phyloP scores from a whole-genome alignment of 1,140 invertebrate genomes.

The Gryllus bimaculatus region DNA sequence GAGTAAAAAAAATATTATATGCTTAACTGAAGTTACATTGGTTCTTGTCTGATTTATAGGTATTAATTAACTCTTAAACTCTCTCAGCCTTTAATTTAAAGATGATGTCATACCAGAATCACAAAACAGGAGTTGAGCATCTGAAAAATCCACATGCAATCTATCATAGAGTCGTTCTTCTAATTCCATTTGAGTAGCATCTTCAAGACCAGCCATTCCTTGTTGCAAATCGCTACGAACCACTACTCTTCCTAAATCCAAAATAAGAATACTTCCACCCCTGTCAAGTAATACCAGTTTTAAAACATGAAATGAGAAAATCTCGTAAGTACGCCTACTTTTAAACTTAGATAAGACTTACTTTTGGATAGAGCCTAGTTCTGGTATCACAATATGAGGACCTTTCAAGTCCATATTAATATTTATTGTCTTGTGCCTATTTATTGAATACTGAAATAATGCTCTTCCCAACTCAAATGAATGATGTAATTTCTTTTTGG shows the following conservation, averaged over 20 bases:
- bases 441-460: slow-evolving; percentile 37
- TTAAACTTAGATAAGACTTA: slow-evolving; percentile 34
- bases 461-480: neutral
- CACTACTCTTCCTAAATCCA: slow-evolving; percentile 61
- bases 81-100: neutral
- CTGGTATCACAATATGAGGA: slow-evolving; percentile 68
- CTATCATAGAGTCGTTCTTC: slow-evolving; percentile 73
- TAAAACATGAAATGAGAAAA: neutral
- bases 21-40: neutral
- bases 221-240: slow-evolving; percentile 68
- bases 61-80: neutral
- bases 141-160: slow-evolving; percentile 57
- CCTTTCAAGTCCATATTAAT: slow-evolving; percentile 67
- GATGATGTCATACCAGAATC: slow-evolving; percentile 32
- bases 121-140: slow-evolving; percentile 55
- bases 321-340: neutral
- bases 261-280: slow-evolving; percentile 58
- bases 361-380: slow-evolving; percentile 66
- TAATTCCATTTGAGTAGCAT: slow-evolving; percentile 71
- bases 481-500: slow-evolving; percentile 29
- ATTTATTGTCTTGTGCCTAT: slow-evolving; percentile 56
- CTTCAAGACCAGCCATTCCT: slow-evolving; percentile 53
- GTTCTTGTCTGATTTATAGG: neutral
- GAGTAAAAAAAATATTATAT: neutral
- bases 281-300: slow-evolving; percentile 34